phyloP scores from a whole-genome alignment of 64 coral and sea anemone species.

The Orbicella faveolata region DNA sequence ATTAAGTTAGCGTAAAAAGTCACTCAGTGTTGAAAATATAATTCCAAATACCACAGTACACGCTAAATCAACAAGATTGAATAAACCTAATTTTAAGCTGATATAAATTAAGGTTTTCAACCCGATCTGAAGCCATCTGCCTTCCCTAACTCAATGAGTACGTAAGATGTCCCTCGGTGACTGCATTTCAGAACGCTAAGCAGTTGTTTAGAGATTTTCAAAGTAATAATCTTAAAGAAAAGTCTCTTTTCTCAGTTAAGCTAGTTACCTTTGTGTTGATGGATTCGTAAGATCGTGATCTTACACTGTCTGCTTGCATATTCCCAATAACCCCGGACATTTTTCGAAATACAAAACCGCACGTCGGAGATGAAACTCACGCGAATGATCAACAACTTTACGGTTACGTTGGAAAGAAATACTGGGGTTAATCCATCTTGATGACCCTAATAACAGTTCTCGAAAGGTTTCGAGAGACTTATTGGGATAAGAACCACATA shows the following conservation, averaged over 20 bases:
- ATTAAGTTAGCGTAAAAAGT: neutral
- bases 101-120: conserved; percentile 6
- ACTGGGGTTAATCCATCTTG: neutral
- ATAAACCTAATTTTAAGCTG: conserved; percentile 39
- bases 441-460: neutral
- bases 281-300: conserved; percentile 60
- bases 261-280: conserved; percentile 53
- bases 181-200: neutral
- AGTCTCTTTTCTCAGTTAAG: neutral
- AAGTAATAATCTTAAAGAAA: neutral
- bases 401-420: too few species aligned
- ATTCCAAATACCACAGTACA: neutral
- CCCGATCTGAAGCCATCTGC: neutral
- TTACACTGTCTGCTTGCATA: conserved; percentile 7
- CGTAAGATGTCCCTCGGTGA: too few species aligned
- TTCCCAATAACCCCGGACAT: conserved; percentile 61
- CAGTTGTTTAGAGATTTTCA: too few species aligned
- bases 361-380: neutral
- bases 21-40: neutral
- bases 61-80: conserved; percentile 5
- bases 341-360: neutral
- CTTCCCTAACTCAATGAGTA: neutral
- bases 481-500: neutral
- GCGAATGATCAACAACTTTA: neutral
- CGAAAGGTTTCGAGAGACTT: neutral